phyloP scores from a whole-genome alignment of 2,113 vertebrate species.

The Nycticryphes semicollaris region DNA sequence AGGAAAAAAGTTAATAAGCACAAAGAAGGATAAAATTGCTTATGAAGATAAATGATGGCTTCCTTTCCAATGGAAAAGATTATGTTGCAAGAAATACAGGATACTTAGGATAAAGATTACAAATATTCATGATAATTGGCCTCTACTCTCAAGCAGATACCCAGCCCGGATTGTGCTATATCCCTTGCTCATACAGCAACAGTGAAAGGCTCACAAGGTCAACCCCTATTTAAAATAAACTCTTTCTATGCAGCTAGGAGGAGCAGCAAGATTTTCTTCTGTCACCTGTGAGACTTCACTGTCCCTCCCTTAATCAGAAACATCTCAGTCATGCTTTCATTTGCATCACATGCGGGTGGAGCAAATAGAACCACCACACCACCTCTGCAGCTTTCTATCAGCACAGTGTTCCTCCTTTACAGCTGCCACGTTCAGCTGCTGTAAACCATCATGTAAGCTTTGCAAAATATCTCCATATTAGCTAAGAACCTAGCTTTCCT shows the following conservation, averaged over 20 bases:
- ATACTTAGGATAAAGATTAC: neutral
- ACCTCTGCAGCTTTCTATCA: neutral
- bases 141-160: neutral
- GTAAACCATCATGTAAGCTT: neutral
- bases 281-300: neutral
- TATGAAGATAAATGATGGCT: neutral
- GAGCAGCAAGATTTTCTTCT: neutral
- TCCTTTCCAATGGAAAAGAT: neutral
- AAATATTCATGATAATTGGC: neutral
- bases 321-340: neutral
- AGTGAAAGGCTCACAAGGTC: neutral
- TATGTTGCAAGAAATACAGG: neutral
- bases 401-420: neutral
- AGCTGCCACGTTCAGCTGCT: neutral
- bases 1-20: neutral
- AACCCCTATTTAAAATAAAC: neutral
- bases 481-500: neutral
- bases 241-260: neutral
- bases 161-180: neutral
- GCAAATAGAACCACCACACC: neutral
- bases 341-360: fast-evolving
- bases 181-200: neutral
- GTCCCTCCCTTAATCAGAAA: neutral
- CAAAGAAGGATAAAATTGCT: neutral
- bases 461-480: neutral